Conservation (phyloP, 2,113 vertebrate species). For the Mus spicilegus region DNA sequence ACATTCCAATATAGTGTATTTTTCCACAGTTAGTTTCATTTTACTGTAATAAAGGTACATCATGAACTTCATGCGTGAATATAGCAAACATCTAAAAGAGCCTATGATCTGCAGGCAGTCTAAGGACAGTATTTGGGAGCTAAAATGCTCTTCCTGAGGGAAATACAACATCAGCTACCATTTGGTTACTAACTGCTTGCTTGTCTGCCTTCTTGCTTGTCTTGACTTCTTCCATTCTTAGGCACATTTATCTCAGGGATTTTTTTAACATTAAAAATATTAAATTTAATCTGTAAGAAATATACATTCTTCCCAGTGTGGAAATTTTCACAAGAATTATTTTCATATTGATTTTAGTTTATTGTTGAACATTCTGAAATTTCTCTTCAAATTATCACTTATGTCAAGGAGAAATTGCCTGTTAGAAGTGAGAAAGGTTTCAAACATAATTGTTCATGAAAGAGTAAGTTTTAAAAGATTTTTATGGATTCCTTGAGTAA, state of each 20-base stretch:
- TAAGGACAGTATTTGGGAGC: slow-evolving; percentile 1
- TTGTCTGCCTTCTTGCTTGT: background rate
- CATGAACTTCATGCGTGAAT: background rate
- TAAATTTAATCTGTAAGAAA: slow-evolving; percentile 55
- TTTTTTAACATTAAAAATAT: slow-evolving; percentile 54
- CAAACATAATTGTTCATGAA: slow-evolving; percentile 47
- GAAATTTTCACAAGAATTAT: slow-evolving; percentile 55
- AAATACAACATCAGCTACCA: background rate
- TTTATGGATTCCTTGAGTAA: background rate
- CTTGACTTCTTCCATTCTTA: background rate
- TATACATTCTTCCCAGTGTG: slow-evolving; percentile 54
- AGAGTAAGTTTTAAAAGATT: slow-evolving; percentile 37
- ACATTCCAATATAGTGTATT: background rate
- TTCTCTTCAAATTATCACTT: slow-evolving; percentile 54
- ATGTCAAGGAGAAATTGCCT: slow-evolving; percentile 43
- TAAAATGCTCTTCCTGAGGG: background rate
- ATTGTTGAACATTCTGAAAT: slow-evolving; percentile 59
- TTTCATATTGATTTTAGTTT: slow-evolving; percentile 70
- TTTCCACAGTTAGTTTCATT: background rate
- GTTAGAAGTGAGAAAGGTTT: slow-evolving; percentile 38
- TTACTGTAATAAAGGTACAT: background rate
- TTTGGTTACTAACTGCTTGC: background rate
- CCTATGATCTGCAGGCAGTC: background rate
- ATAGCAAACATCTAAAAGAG: slow-evolving; percentile 11
- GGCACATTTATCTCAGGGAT: background rate